phyloP scores from a whole-genome alignment of 2,113 vertebrate genomes.

The Rattus rattus region DNA sequence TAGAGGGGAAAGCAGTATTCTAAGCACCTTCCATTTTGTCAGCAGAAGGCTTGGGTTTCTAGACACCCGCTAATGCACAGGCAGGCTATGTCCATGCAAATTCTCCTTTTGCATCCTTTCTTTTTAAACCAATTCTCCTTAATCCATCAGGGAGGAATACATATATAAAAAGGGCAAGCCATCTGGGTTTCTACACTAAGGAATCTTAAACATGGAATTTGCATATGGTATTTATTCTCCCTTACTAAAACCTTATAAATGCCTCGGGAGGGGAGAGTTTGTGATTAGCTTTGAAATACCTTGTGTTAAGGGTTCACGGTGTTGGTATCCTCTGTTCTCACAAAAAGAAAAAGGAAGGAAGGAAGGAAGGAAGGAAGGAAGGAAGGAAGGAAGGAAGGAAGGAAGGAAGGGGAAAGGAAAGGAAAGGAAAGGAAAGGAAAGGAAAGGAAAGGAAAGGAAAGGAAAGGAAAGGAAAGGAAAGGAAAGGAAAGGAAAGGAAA shows the following conservation, averaged over 20 bases:
- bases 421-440: too few species aligned
- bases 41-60: background rate
- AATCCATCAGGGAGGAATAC: background rate
- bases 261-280: background rate
- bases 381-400: too few species aligned
- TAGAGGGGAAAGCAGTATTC: background rate
- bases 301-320: background rate
- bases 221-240: constrained; percentile 31
- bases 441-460: too few species aligned
- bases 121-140: background rate
- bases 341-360: background rate
- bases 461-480: too few species aligned
- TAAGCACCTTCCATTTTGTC: background rate
- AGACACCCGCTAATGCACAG: accelerated
- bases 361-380: too few species aligned
- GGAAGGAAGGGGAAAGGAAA: too few species aligned
- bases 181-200: constrained; percentile 24
- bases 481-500: too few species aligned
- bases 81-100: background rate
- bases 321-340: background rate
- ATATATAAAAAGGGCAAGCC: constrained; percentile 17
- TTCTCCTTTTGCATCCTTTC: background rate
- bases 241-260: constrained; percentile 45
- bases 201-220: constrained; percentile 39
- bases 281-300: constrained; percentile 16